Evolutionary conservation across 2,888 invertebrate species (phyloP), one percentile per base, ranked within the genome.

Genomic region (Liopterus haemorrhoidalis): DNA sequence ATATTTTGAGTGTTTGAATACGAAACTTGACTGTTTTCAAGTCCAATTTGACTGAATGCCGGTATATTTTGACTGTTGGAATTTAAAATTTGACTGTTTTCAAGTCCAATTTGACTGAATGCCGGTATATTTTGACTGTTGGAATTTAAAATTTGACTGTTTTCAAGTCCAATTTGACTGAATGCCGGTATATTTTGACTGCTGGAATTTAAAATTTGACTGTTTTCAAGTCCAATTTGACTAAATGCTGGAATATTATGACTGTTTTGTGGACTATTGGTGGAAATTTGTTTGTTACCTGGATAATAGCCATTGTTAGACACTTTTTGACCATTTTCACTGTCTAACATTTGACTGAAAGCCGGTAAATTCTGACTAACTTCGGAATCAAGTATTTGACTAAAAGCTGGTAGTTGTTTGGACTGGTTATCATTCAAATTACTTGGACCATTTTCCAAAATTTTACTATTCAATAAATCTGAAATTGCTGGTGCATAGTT

Each of bases 41-140:
- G 19, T 21, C 50, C 41, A 14, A 54, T 48, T 37, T 50, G 46
- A 32, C 53, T 54, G 16, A 54, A 37, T 14, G 49, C 52, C 9
- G 55, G 54, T 12, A 49, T 31, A 37, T 45, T 46, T 9, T 25
- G 28, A 22, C 8, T 24, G 9, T 2, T 25, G 2, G 22, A 31
- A 12, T 9, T 18, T 30, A n/a, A 9, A 16, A 11, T 21, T 16
- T 20, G 18, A 5, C 12, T 2, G 31, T 39, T 19, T 15, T 25
- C 25, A 8, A 25, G 12, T 45, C 19, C 21, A 24, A 49, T 39
- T 31, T 43, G 42, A 28, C 42, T 42, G 18, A 50, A 45, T 19
- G 42, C 46, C 4, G 49, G 44, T 19, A 38, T 25, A 31, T 36
- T 36, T 36, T 2, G n/a, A n/a, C n/a, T n/a, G n/a, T n/a, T n/a